Evolutionary conservation across 1,140 invertebrate genomes (phyloP).

Genomic region (Dinoponera quadriceps): DNA sequence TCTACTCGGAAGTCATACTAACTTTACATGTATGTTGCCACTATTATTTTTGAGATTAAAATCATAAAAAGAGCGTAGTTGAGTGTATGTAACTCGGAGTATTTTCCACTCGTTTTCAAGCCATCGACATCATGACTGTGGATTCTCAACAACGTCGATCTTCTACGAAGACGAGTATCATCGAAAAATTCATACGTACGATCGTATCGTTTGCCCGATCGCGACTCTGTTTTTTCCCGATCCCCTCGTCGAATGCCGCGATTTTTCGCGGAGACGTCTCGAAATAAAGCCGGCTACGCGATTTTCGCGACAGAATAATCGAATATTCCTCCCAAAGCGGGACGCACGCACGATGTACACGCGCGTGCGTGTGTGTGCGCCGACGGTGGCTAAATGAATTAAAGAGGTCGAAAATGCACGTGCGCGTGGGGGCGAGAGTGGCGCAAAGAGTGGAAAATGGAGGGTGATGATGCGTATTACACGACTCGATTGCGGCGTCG

Average conservation of each 20-base stretch:
- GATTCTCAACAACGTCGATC: no score
- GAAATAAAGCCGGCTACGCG: slow-evolving; percentile 11
- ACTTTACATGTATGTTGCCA: no score
- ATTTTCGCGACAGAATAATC: slow-evolving; percentile 54
- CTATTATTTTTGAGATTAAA: no score
- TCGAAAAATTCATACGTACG: no score
- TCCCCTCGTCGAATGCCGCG: not conserved
- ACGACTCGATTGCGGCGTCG: slow-evolving; percentile 79
- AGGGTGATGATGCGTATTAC: slow-evolving; percentile 80
- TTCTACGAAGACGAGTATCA: no score
- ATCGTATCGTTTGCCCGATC: not conserved
- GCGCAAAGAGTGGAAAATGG: slow-evolving; percentile 57
- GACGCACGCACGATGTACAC: not conserved
- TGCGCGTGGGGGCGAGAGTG: slow-evolving; percentile 68
- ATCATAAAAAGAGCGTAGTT: no score
- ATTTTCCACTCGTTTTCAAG: no score
- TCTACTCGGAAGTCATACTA: no score
- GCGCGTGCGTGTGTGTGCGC: slow-evolving; percentile 21
- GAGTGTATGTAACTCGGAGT: no score
- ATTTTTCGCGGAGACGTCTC: slow-evolving; percentile 12
- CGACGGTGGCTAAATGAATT: slow-evolving; percentile 72
- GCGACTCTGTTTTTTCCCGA: not conserved
- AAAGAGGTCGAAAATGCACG: slow-evolving; percentile 65
- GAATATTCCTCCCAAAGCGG: slow-evolving; percentile 47
- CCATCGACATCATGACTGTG: no score